A percentile compares a stretch with the other conserved stretches of the same genome.
phyloP scores from a whole-genome alignment of 2,888 invertebrate species.

The Volucella bombylans region DNA sequence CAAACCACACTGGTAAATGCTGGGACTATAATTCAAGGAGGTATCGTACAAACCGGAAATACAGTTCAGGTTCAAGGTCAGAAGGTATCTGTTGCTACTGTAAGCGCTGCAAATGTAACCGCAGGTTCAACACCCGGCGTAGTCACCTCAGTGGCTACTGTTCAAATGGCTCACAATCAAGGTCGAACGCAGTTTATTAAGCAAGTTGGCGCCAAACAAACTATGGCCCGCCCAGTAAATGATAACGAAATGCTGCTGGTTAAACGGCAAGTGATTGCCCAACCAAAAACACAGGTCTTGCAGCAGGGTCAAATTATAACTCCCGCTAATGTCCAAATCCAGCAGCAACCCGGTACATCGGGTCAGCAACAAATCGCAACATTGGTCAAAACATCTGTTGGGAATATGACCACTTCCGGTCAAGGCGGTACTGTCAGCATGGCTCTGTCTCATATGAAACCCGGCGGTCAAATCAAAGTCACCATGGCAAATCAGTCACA shows the following conservation, averaged over 20 bases:
- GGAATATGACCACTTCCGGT: constrained; percentile 76
- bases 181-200: constrained; percentile 82
- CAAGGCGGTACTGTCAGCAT: constrained; percentile 81
- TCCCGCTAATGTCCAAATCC: constrained; percentile 83
- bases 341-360: constrained; percentile 77
- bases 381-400: constrained; percentile 81
- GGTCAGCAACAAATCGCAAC: constrained; percentile 81
- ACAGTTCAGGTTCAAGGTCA: constrained; percentile 82
- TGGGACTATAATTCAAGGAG: constrained; percentile 81
- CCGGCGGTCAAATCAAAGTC: constrained; percentile 83
- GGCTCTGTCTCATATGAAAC: constrained; percentile 81
- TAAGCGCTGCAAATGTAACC: constrained; percentile 77
- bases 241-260: constrained; percentile 85
- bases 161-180: constrained; percentile 83
- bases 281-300: constrained; percentile 82
- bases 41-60: constrained; percentile 78
- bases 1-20: constrained; percentile 79
- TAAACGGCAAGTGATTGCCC: constrained; percentile 83
- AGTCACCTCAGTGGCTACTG: constrained; percentile 82
- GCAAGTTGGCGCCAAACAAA: constrained; percentile 82
- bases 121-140: constrained; percentile 77
- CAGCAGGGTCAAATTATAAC: constrained; percentile 85
- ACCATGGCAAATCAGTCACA: constrained; percentile 86
- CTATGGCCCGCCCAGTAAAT: constrained; percentile 83
- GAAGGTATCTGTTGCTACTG: constrained; percentile 81